A percentile compares a stretch with the other conserved stretches of the same genome.
Conservation (phyloP, 2,797 vertebrate species). For the Sebastes taczanowskii region DNA sequence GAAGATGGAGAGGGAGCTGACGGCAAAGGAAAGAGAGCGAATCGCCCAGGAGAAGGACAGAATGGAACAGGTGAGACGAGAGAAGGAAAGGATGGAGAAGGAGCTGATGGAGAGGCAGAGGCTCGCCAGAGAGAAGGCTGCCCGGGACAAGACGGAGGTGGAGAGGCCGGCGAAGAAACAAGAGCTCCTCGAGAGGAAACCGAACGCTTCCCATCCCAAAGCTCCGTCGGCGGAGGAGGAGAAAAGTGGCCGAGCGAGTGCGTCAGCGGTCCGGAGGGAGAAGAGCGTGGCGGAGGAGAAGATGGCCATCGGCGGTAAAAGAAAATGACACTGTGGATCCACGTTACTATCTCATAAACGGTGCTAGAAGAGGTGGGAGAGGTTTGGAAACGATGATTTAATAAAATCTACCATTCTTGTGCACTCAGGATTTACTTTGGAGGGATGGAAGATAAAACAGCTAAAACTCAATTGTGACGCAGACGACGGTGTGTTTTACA, state of each 20-base stretch:
- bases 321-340: not conserved
- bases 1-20: not conserved
- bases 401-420: too few relatives aligned
- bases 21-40: not conserved
- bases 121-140: not conserved
- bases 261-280: not conserved
- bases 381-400: too few relatives aligned
- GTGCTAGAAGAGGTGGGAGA: conserved; percentile 1
- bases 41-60: not conserved
- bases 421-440: too few relatives aligned
- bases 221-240: not conserved
- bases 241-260: not conserved
- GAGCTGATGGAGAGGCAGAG: too few relatives aligned
- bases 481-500: too few relatives aligned
- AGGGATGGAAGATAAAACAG: too few relatives aligned
- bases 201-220: not conserved
- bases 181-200: not conserved
- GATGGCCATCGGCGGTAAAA: conserved; percentile 31
- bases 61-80: too few relatives aligned
- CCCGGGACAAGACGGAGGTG: conserved; percentile 6
- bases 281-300: conserved; percentile 1
- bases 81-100: not conserved
- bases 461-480: too few relatives aligned
- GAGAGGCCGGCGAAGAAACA: not conserved
- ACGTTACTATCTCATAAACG: not conserved